Conservation (phyloP, 2,888 invertebrate species). For the Camptogramma bilineatum region DNA sequence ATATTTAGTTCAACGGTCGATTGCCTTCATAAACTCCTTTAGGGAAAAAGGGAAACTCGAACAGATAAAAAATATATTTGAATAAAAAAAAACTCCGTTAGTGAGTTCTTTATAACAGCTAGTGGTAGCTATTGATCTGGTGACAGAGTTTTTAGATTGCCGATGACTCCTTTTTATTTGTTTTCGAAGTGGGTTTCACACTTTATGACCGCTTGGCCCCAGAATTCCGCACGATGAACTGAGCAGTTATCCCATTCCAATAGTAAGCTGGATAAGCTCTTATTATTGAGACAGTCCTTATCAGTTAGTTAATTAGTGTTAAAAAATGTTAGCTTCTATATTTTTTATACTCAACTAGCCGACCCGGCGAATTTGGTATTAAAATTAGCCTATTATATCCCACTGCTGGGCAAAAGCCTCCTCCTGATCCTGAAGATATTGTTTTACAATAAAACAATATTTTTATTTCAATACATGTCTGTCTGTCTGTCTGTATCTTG, state of each 20-base stretch:
- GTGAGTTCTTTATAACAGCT: not conserved
- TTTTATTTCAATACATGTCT: too few species aligned
- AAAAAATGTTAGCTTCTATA: too few species aligned
- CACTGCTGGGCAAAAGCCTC: too few species aligned
- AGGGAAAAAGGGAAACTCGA: conserved; percentile 3
- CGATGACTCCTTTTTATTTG: not conserved
- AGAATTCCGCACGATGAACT: not conserved
- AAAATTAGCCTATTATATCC: too few species aligned
- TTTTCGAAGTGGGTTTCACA: not conserved
- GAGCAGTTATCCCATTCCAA: not conserved
- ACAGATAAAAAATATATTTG: too few species aligned
- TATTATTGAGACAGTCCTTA: not conserved
- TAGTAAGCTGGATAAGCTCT: not conserved
- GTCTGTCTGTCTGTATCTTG: too few species aligned
- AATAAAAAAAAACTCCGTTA: too few species aligned
- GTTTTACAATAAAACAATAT: too few species aligned
- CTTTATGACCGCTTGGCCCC: not conserved
- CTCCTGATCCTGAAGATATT: too few species aligned
- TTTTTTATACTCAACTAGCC: too few species aligned
- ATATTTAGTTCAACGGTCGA: conserved; percentile 19
- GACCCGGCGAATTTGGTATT: too few species aligned
- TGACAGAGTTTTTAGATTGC: not conserved
- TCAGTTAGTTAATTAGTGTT: too few species aligned
- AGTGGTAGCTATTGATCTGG: not conserved
- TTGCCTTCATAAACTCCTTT: conserved; percentile 19